Conservation (phyloP, 2,113 vertebrate genomes). For the Naja naja region DNA sequence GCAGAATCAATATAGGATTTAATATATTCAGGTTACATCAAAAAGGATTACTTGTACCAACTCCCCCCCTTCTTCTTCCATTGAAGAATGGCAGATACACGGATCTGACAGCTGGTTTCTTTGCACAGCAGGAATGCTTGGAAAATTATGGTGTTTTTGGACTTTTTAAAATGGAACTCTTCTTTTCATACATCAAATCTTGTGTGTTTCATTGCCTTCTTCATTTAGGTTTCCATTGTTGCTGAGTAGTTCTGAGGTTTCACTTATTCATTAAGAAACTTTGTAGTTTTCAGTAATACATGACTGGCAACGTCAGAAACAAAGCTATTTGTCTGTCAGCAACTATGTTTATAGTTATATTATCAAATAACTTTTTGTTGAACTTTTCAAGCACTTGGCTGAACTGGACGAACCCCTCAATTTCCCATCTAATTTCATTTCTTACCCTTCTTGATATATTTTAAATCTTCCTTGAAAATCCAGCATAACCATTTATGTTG, state of each 20-base stretch:
- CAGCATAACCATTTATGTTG: slow-evolving; percentile 5
- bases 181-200: slow-evolving; percentile 29
- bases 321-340: slow-evolving; percentile 58
- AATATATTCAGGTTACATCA: too few species aligned
- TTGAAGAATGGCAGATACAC: too few species aligned
- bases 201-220: slow-evolving; percentile 36
- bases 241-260: slow-evolving; percentile 56
- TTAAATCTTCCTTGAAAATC: background rate
- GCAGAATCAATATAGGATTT: too few species aligned
- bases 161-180: slow-evolving; percentile 12
- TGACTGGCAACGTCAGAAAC: slow-evolving; percentile 60
- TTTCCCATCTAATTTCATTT: slow-evolving; percentile 20
- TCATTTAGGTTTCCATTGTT: slow-evolving; percentile 58
- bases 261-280: slow-evolving; percentile 57
- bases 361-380: slow-evolving; percentile 14
- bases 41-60: too few species aligned
- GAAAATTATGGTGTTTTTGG: slow-evolving; percentile 24
- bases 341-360: slow-evolving; percentile 44
- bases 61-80: too few species aligned
- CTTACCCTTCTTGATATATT: background rate
- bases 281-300: slow-evolving; percentile 53
- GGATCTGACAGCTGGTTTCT: slow-evolving; percentile 17
- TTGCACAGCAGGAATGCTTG: slow-evolving; percentile 37
- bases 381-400: slow-evolving; percentile 45
- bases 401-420: background rate